These are phyloP conservation scores for Gasterosteus nipponicus DNA, from an alignment of 2,113 vertebrate species.

Conservation along the genomic window DNA sequence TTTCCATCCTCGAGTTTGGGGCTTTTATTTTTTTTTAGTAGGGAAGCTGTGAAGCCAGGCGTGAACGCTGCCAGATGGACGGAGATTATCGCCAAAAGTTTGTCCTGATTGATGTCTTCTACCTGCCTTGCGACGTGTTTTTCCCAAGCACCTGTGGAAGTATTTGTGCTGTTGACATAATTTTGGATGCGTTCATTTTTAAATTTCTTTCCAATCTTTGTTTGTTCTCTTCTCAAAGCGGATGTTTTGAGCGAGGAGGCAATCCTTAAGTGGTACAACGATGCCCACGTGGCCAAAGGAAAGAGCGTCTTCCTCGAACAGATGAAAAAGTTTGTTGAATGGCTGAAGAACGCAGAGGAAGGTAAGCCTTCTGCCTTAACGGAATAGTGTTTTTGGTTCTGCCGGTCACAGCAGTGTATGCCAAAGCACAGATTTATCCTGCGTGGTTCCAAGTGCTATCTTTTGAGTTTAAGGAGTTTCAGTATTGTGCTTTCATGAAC, in stretches of 20 bases:
- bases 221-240: slow-evolving; percentile 70
- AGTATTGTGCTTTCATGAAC: background rate
- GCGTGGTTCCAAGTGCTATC: no score
- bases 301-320: slow-evolving; percentile 97
- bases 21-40: background rate
- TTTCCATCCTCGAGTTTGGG: slow-evolving; percentile 1
- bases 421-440: background rate
- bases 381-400: background rate
- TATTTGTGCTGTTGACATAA: slow-evolving; percentile 56
- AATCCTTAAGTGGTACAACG: slow-evolving; percentile 97
- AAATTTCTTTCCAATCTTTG: background rate
- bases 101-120: slow-evolving; percentile 57
- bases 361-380: slow-evolving; percentile 75
- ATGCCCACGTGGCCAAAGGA: slow-evolving; percentile 91
- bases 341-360: slow-evolving; percentile 99
- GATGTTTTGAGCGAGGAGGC: slow-evolving; percentile 96
- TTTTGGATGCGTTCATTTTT: slow-evolving; percentile 9
- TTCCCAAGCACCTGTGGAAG: slow-evolving; percentile 50
- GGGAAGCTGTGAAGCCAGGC: background rate
- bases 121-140: slow-evolving; percentile 38
- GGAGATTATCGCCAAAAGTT: slow-evolving; percentile 56
- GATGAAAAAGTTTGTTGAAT: slow-evolving; percentile 98
- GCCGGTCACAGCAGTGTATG: no score
- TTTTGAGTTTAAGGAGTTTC: background rate
- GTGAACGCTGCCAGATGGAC: slow-evolving; percentile 53